Percentiles rank a stretch among this genome's conserved stretches.
Evolutionary conservation across 2,888 invertebrate genomes (phyloP).

Genomic region (Villa cingulata): DNA sequence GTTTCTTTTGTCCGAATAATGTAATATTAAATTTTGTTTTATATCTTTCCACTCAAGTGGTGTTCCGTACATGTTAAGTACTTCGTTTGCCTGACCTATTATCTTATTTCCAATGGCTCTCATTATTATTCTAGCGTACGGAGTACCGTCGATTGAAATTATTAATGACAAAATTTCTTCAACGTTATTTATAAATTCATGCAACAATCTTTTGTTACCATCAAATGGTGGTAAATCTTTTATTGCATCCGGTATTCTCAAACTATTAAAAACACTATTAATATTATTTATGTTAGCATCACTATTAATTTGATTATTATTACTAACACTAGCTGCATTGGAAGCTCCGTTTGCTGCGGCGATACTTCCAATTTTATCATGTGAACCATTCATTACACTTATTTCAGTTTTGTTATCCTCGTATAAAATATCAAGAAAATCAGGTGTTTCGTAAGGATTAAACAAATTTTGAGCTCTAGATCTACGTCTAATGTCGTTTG

Average conservation of each 20-base stretch:
- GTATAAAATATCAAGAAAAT: too few relatives aligned
- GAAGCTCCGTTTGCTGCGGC: too few relatives aligned
- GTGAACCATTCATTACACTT: too few relatives aligned
- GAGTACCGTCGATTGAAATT: slow-evolving; percentile 6
- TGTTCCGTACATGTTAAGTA: slow-evolving; percentile 14
- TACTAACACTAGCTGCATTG: too few relatives aligned
- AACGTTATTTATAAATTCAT: slow-evolving; percentile 12
- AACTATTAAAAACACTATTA: slow-evolving; percentile 4
- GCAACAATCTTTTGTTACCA: slow-evolving; percentile 7
- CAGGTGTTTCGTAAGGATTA: too few relatives aligned
- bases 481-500: too few relatives aligned
- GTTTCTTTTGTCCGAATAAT: too few relatives aligned
- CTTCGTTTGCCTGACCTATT: slow-evolving; percentile 13
- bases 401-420: too few relatives aligned
- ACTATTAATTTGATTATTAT: too few relatives aligned
- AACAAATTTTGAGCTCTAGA: too few relatives aligned
- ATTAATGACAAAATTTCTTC: slow-evolving; percentile 11
- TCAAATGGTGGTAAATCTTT: slow-evolving; percentile 14
- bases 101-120: slow-evolving; percentile 14
- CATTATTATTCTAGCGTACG: slow-evolving; percentile 9
- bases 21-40: slow-evolving; percentile 13
- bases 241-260: slow-evolving; percentile 14
- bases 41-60: slow-evolving; percentile 11
- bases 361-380: too few relatives aligned
- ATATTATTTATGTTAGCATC: too few relatives aligned